Evolutionary conservation across 2,888 invertebrate genomes (phyloP).

Genomic region (Germaria angustata): DNA sequence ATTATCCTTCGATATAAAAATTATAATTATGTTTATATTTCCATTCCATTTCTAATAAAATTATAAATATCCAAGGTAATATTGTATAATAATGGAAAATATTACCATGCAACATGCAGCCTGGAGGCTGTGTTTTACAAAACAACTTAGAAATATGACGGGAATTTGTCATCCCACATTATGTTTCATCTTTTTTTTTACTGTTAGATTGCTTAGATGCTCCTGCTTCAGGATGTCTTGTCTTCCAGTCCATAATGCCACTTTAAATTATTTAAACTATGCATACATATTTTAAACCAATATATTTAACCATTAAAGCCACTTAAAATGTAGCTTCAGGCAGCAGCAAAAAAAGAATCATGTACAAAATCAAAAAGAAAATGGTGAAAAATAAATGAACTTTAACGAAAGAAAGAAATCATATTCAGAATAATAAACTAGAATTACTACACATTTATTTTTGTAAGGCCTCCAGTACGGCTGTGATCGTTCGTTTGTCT

Average conservation of each 20-base stretch:
- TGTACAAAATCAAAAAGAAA: slow-evolving; percentile 4
- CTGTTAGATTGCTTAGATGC: not conserved
- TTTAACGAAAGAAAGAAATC: slow-evolving; percentile 22
- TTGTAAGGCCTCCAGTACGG: slow-evolving; percentile 3
- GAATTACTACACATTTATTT: slow-evolving; percentile 12
- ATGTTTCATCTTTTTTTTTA: not conserved
- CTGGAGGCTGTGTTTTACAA: slow-evolving; percentile 20
- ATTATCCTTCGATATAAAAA: not conserved
- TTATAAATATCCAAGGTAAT: not conserved
- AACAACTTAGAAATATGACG: slow-evolving; percentile 25
- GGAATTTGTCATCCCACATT: slow-evolving; percentile 17
- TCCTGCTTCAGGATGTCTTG: not conserved
- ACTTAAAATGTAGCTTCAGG: slow-evolving; percentile 63
- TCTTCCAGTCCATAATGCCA: slow-evolving; percentile 42
- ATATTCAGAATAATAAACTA: slow-evolving; percentile 22
- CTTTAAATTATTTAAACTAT: slow-evolving; percentile 56
- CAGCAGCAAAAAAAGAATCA: slow-evolving; percentile 1
- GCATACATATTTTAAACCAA: slow-evolving; percentile 57
- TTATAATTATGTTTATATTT: not conserved
- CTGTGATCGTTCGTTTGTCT: not conserved
- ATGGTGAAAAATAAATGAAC: not conserved
- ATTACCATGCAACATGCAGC: not conserved
- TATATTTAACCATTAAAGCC: slow-evolving; percentile 62
- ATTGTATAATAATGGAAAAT: not conserved
- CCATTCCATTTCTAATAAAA: not conserved